Conservation (phyloP, 2,888 invertebrate genomes). For the Anthophora plumipes region DNA sequence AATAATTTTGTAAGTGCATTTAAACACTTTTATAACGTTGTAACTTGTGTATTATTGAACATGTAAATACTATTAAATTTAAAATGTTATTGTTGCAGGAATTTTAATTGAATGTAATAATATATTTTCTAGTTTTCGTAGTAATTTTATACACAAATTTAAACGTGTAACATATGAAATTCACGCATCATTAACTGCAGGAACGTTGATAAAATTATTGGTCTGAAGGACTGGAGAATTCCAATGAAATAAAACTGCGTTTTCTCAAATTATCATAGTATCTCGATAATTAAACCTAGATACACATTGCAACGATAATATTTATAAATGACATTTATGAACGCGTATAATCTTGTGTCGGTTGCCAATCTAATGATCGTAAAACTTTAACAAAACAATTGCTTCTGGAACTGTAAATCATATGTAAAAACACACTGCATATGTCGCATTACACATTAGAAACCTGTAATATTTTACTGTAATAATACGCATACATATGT, state of each 20-base stretch:
- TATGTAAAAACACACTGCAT: not conserved
- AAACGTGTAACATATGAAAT: not conserved
- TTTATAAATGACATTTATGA: slow-evolving; percentile 3
- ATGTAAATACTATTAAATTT: not conserved
- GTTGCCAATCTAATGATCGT: not conserved
- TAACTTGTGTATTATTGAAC: not conserved
- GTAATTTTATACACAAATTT: not conserved
- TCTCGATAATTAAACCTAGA: not conserved
- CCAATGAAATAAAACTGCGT: not conserved
- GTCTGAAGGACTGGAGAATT: not conserved
- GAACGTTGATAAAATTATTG: not conserved
- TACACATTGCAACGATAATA: not conserved
- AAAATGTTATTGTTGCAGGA: not conserved
- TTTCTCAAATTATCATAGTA: not conserved
- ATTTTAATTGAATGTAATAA: not conserved
- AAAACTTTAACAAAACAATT: slow-evolving; percentile 22
- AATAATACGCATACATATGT: slow-evolving; percentile 10
- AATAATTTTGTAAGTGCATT: not conserved
- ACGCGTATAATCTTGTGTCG: not conserved
- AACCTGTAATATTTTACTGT: slow-evolving; percentile 8
- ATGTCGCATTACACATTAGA: not conserved
- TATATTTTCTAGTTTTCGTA: not conserved
- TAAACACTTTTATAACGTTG: too few relatives aligned
- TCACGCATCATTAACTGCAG: not conserved
- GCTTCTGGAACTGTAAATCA: slow-evolving; percentile 11